Conservation (phyloP, 2,888 invertebrate genomes). For the Ormyrus thymus region DNA sequence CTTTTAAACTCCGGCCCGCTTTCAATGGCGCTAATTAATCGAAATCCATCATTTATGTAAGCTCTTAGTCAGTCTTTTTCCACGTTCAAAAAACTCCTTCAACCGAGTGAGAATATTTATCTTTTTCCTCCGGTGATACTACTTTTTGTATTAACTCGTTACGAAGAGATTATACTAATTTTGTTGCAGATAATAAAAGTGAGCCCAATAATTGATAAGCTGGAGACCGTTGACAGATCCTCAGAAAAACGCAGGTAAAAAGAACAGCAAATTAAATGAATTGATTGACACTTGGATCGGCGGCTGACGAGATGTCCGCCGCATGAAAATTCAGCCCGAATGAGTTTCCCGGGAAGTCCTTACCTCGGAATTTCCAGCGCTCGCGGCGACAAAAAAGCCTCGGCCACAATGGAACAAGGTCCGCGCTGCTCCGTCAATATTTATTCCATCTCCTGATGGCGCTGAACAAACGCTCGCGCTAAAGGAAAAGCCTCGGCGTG, state of each 20-base stretch:
- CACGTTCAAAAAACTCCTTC: no score
- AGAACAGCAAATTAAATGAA: no score
- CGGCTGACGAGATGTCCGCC: no score
- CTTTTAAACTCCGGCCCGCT: slow-evolving; percentile 19
- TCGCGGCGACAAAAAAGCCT: background rate
- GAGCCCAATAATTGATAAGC: no score
- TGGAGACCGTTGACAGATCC: no score
- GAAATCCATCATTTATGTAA: slow-evolving; percentile 35
- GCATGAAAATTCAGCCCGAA: background rate
- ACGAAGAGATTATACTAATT: no score
- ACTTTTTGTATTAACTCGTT: no score
- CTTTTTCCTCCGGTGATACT: no score
- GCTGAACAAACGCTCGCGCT: slow-evolving; percentile 25
- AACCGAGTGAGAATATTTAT: no score
- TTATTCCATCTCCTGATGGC: slow-evolving; percentile 24
- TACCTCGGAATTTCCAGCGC: background rate
- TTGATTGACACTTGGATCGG: no score
- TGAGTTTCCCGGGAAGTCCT: slow-evolving; percentile 8
- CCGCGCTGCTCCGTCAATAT: slow-evolving; percentile 15
- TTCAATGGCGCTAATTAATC: slow-evolving; percentile 51
- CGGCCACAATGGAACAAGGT: slow-evolving; percentile 12
- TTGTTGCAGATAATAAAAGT: no score
- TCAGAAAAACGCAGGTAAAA: no score
- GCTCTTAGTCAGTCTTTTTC: background rate
- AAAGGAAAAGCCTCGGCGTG: background rate